Base-by-base conservation (phyloP, 2,888 invertebrate genomes). In the Leuctra nigra region DNA sequence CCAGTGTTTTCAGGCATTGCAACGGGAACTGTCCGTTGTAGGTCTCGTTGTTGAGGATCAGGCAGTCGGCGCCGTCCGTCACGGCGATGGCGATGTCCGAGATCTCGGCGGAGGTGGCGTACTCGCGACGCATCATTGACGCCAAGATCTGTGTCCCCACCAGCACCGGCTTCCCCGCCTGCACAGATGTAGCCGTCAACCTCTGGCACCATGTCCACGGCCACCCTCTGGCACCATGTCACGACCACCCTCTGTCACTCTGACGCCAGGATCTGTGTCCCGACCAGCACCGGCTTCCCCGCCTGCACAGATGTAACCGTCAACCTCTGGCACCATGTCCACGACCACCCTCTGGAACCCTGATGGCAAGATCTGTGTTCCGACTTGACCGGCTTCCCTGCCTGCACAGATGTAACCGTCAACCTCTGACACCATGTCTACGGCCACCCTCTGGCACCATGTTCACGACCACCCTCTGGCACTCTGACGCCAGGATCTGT, bases 11-110 rank as follows among this genome's bases (percentile, higher is more conserved):
- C 4, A 80, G 68, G 2, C 76, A 68, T 4, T 76, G 71, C 4
- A 80, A 70, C 0, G 86, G 86, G 64, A 79, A 80, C 13, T 72
- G 66, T 9, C 84, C 85, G 61, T 83, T 78, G 14, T 86, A 81
- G 0, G 84, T 83, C 67, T 87, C 87, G 47, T 86, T 83, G 1
- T 81, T 79, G 46, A 87, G 72, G 71, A 84, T 79, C 57, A 87
- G 75, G 63, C 78, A 80, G 66, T 87, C 87, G 47, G 79, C 82
- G 16, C 87, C 87, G 64, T 87, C 87, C 16, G 87, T 69, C 20
- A 89, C 33, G 3, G 33, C 48, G 14, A 18, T 48, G 29, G 25
- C 82, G 1, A 83, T 81, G 66, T 81, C 80, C 53, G 18, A 14
- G 24, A 48, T 29, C 9, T 48, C 50, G 3, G 60, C 81, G 69